Base-by-base conservation (phyloP, 2,797 vertebrate species). In the Helarctos malayanus region DNA sequence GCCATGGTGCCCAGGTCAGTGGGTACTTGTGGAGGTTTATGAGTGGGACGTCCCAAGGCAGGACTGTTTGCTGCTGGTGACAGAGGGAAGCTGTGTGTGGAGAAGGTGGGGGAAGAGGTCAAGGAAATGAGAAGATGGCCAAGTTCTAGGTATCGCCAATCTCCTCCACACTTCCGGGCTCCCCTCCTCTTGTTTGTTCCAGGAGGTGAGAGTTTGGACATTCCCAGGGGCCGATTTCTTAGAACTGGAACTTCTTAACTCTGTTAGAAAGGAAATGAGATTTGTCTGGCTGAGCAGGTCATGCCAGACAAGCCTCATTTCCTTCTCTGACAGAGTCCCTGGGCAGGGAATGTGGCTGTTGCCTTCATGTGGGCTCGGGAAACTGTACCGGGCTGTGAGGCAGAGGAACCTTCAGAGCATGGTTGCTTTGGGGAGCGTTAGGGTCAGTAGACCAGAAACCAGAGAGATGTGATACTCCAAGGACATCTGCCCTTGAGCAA, bases 211-310 rank as follows among this genome's bases (percentile, higher is more conserved):
- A 47, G 57, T 80, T 84, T n/a, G 63, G 47, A 86, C 91, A 86
- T 96, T 95, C 75, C 73, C 96, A 59, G 65, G 59, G 49, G 57
- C 80, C 11, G 13, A 19, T 94, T 92, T 94, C 84, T 95, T 59
- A 95, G 38, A 91, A 81, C 54, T 87, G 79, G 47, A 93, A 95
- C 63, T 84, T 93, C 79, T 97, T 89, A 73, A 49, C 68, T 18
- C 83, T 57, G 14, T 94, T 38, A 81, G 71, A 95, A 93, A 95
- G 93, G 89, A 98, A 97, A 96, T 96, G 89, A 97, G 32, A 29
- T 93, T 94, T 86, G 56, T 88, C 86, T 94, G 91, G 81, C 91
- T n/a, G 84, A 96, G 68, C 88, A 3, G 15, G 82, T 92, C 75
- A 49, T 91, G 52, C 91, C 97, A 93, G 82, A 82, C 54, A 29